Evolutionary conservation across 2,113 vertebrate species (phyloP), one percentile per base, ranked within the genome.

Genomic region (Tachysurus vachellii): DNA sequence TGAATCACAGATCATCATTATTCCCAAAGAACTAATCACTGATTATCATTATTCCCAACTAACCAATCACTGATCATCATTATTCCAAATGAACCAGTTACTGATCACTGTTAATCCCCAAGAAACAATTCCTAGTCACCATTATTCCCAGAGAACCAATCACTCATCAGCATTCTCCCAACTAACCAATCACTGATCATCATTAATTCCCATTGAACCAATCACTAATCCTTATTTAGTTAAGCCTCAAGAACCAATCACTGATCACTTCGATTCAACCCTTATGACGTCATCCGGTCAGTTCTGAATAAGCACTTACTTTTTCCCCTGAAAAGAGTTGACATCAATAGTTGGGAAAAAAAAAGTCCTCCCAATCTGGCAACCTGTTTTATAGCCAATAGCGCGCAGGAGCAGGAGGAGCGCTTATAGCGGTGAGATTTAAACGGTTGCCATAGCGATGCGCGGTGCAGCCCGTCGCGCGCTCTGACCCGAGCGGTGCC

Each of bases 341-440:
- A 53, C 28, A 80, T 0, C 76, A 19, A 8, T 10, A 16, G 5
- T 21, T 77, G 50, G 26, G 47, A 26, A 53, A 68, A 57, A 53
- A 10, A 36, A 36, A 23, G 19, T 36, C 57, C 42, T 1, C n/a
- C 17, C 62, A 26, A 84, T 84, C 82, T 84, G 82, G 82, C 82
- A 84, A 84, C 82, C 82, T 21, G 44, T 13, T 12, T n/a, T 73
- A 42, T 28, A 44, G 14, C 82, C 82, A 84, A 84, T 84, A 36
- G 66, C 50, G 42, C 28, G 64, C 14, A 31, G 16, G 82, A 56
- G 64, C 64, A 36, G 82, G n/a, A 56, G 83, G 68, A 16, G 70
- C 17, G 44, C 83, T 73, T 44, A 54, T 47, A 88, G 88, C 31
- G 8, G 44, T 89, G 87, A 19, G 90, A 91, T 89, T 89, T 44